Conservation (phyloP, 2,113 vertebrate genomes). For the Equus przewalskii region DNA sequence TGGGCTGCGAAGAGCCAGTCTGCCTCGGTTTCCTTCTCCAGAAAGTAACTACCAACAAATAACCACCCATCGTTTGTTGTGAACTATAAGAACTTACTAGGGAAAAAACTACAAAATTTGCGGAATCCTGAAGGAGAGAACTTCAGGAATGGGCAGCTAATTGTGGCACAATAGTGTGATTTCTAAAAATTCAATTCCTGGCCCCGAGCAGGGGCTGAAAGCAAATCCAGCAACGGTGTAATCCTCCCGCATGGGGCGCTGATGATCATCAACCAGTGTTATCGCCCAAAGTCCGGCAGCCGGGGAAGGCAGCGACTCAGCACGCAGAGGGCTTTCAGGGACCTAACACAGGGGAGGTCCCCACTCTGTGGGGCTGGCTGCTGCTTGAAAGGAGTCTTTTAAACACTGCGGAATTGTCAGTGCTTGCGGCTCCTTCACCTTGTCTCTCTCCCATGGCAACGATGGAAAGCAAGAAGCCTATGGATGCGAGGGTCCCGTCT, state of each 20-base stretch:
- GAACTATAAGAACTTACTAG: neutral
- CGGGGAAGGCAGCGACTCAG: neutral
- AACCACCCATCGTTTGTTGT: neutral
- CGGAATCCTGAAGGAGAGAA: neutral
- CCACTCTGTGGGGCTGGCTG: neutral
- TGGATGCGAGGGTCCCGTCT: neutral
- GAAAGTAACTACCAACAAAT: conserved; percentile 58
- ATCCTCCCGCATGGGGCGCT: neutral
- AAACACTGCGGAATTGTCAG: neutral
- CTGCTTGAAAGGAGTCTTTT: neutral
- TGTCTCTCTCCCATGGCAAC: neutral
- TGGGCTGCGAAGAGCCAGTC: neutral
- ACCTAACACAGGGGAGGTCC: neutral
- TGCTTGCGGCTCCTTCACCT: neutral
- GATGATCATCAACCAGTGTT: neutral
- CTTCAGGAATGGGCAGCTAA: conserved; percentile 17
- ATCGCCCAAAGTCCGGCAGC: neutral
- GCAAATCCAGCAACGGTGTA: neutral
- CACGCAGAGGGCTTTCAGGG: neutral
- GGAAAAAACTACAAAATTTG: neutral
- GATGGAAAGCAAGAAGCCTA: neutral
- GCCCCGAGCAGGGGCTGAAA: neutral
- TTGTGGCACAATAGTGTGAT: neutral
- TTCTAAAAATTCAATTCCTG: conserved; percentile 9
- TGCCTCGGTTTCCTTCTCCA: neutral